Percentiles rank a stretch among this genome's conserved stretches.
Conservation (phyloP, 2,888 invertebrate species). For the Anoplius nigerrimus region DNA sequence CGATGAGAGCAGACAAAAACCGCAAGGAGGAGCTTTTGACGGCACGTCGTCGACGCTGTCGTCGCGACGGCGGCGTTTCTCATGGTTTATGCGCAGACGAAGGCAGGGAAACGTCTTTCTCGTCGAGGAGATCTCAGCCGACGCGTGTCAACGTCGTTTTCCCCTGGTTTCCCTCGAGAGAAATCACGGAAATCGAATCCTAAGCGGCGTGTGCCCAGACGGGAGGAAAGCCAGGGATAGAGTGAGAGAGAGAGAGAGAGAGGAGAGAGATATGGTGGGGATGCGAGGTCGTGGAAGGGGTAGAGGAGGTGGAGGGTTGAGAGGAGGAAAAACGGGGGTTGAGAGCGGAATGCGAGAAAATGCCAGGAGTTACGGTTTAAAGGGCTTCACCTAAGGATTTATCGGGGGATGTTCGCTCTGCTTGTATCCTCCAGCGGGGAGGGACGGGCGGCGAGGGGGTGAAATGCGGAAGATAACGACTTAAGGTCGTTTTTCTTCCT, state of each 20-base stretch:
- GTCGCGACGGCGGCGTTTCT: conserved; percentile 6
- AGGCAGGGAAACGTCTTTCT: conserved; percentile 6
- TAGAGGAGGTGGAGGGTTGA: no score
- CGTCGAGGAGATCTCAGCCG: conserved; percentile 24
- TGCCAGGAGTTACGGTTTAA: conserved; percentile 9
- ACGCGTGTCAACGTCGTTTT: conserved; percentile 30
- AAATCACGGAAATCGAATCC: conserved; percentile 22
- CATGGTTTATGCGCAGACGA: not conserved
- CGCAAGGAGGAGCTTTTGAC: conserved; percentile 20
- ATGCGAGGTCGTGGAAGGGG: no score
- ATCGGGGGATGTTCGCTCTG: not conserved
- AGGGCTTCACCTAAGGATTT: conserved; percentile 4
- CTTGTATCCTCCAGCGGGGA: not conserved
- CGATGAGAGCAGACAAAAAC: not conserved
- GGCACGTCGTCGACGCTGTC: not conserved
- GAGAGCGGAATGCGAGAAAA: not conserved
- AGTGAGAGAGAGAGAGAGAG: not conserved
- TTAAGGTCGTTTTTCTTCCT: not conserved
- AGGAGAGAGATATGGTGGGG: no score
- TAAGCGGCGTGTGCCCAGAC: not conserved
- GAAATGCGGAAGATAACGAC: not conserved
- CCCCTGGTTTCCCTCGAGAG: not conserved
- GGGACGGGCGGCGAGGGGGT: no score
- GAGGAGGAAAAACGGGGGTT: not conserved
- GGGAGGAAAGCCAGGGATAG: not conserved